These are phyloP conservation scores for Poecilia latipinna DNA, from an alignment of 2,113 vertebrate species.

Conservation along the genomic window DNA sequence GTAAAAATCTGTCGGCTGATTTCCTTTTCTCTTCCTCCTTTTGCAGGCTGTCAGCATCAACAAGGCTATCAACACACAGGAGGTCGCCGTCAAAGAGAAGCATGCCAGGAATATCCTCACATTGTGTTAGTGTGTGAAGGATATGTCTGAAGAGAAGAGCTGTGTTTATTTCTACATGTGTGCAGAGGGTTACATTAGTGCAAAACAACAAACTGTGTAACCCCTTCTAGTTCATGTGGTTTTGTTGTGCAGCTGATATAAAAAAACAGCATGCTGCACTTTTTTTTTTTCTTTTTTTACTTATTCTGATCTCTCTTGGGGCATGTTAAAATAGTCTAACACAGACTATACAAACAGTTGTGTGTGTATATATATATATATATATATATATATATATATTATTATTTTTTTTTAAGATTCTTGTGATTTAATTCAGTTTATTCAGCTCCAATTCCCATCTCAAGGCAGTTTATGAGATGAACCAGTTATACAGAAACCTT, in stretches of 20 bases:
- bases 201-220: conserved; percentile 48
- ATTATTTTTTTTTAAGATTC: no score
- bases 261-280: conserved; percentile 9
- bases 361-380: no score
- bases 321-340: no score
- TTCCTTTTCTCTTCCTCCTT: conserved; percentile 38
- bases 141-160: not conserved
- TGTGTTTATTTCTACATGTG: conserved; percentile 22
- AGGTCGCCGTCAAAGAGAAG: conserved; percentile 99
- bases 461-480: not conserved
- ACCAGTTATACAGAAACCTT: not conserved
- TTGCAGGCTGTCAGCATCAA: conserved; percentile 98
- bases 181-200: conserved; percentile 41
- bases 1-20: conserved; percentile 38
- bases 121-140: conserved; percentile 35
- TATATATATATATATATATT: no score
- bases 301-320: no score
- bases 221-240: conserved; percentile 14
- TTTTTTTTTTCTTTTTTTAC: not conserved
- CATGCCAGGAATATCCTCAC: conserved; percentile 99
- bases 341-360: not conserved
- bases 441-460: not conserved
- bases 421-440: not conserved
- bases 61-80: conserved; percentile 99
- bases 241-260: conserved; percentile 33